Evolutionary conservation across 2,888 invertebrate species (phyloP).

Genomic region (Diaprepes abbreviatus): DNA sequence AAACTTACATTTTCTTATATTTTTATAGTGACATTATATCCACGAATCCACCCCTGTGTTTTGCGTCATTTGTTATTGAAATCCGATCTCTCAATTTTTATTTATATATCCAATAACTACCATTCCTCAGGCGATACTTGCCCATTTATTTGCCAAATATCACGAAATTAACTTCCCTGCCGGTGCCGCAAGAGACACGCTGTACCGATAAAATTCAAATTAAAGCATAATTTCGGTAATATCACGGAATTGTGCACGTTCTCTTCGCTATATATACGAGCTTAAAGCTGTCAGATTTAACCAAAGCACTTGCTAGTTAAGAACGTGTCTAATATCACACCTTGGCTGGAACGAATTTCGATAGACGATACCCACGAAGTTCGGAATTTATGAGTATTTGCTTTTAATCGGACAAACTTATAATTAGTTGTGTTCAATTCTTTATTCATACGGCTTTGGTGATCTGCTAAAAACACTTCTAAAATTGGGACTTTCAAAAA

Average conservation of each 20-base stretch:
- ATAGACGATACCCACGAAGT: neutral
- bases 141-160: neutral
- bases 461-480: too few relatives aligned
- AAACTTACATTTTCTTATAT: too few relatives aligned
- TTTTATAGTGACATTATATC: too few relatives aligned
- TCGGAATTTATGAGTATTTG: neutral
- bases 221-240: conserved; percentile 14
- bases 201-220: conserved; percentile 17
- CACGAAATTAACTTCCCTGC: neutral
- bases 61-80: too few relatives aligned
- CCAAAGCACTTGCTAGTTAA: conserved; percentile 9
- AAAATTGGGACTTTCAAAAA: too few relatives aligned
- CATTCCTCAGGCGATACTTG: neutral
- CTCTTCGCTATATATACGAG: neutral
- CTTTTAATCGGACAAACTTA: too few relatives aligned
- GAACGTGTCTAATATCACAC: conserved; percentile 29
- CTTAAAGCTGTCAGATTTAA: conserved; percentile 25
- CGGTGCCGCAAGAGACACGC: neutral
- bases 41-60: too few relatives aligned
- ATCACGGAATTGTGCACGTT: conserved; percentile 18
- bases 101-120: neutral
- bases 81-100: too few relatives aligned
- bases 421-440: too few relatives aligned
- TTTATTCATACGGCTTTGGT: too few relatives aligned
- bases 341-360: neutral